Conservation (phyloP, 2,888 invertebrate species). For the Cephus pygmeus region DNA sequence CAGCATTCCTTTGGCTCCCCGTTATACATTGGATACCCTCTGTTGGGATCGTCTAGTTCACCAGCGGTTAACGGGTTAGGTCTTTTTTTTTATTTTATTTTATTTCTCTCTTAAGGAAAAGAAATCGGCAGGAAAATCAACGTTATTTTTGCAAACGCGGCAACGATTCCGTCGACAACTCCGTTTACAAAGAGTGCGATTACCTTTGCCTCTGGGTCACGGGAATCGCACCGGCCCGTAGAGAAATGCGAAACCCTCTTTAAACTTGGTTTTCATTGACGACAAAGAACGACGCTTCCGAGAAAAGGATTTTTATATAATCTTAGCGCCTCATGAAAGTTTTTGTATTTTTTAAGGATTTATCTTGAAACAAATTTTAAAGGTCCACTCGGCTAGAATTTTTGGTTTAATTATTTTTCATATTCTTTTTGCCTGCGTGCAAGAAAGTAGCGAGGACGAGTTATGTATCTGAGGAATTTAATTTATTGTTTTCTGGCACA, state of each 20-base stretch:
- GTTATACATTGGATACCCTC: background rate
- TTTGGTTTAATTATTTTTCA: background rate
- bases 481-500: background rate
- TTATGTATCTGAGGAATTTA: background rate
- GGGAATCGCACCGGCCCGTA: background rate
- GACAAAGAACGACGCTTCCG: background rate
- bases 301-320: background rate
- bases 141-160: background rate
- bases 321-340: background rate
- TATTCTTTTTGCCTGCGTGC: background rate
- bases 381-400: background rate
- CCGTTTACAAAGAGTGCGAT: conserved; percentile 5
- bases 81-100: background rate
- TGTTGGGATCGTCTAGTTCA: background rate
- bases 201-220: conserved; percentile 9
- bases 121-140: background rate
- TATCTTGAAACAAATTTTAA: background rate
- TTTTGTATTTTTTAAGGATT: background rate
- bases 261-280: background rate
- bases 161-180: background rate
- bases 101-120: background rate
- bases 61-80: background rate
- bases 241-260: background rate
- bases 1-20: background rate
- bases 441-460: background rate